Base-by-base conservation (phyloP, 2,888 invertebrate genomes). In the Drosophila peninsularis region DNA sequence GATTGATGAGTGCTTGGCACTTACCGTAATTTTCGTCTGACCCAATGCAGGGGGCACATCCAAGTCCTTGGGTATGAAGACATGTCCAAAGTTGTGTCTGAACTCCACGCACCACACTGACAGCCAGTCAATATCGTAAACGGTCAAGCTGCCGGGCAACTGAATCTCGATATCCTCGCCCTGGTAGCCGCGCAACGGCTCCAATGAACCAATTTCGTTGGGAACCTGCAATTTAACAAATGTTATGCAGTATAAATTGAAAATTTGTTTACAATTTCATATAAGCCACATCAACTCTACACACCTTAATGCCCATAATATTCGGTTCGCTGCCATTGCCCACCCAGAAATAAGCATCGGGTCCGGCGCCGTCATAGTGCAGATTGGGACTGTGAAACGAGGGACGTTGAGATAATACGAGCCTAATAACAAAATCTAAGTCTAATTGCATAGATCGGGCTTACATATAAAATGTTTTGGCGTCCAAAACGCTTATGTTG, bases 311-410 rank as follows among this genome's bases (percentile, higher is more conserved):
- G 32, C 98, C 98, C 92, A 95, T 95, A 19, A 96, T 94, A 84
- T 94, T 95, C 0, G 97, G 97, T 78, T 96, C 96, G 0, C 95
- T 93, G 5, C 97, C 98, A 83, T 95, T 97, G 17, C 98, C 98
- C n/a, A 97, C 97, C 96, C 97, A 97, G 93, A 98, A 98, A 92
- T 97, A 98, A 0, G 98, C 97, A 90, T 98, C 98, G 0, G 97
- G 97, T 0, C 97, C 98, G 1, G 96, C 96, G 34, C 98, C 98
- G 87, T 98, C 98, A 90, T 98, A 98, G 90, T 97, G 97, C 80
- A 98, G 93, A 93, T 98, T 97, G 9, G 98, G 97, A 77, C 98
- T 97, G 92, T 96, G 96, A 19, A 41, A 19, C 5, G 36, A 36
- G 44, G 10, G 1, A 13, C 1, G 9, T 11, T 10, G 5, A 17